Conservation (phyloP, 2,113 vertebrate species). For the Xyliphius kryptos region DNA sequence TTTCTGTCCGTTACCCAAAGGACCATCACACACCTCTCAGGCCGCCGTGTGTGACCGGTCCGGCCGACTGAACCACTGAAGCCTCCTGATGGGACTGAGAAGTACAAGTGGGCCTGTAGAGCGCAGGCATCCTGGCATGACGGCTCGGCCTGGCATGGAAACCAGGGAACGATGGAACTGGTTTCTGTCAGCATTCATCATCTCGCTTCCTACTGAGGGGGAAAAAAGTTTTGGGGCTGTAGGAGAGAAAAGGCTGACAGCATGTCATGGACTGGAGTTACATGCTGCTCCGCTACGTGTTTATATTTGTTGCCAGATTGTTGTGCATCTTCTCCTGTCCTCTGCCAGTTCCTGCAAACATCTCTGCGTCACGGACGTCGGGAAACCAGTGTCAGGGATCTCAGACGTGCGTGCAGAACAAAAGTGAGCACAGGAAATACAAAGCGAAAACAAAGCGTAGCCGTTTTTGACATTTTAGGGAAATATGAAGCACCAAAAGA, state of each 20-base stretch:
- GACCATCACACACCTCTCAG: slow-evolving; percentile 15
- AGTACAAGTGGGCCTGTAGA: slow-evolving; percentile 24
- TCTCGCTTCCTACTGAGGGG: slow-evolving; percentile 15
- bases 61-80: slow-evolving; percentile 19
- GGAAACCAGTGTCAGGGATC: slow-evolving; percentile 16
- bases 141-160: slow-evolving; percentile 15
- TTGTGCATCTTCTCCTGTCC: slow-evolving; percentile 27
- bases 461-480: background rate
- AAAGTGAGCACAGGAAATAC: background rate
- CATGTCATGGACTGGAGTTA: slow-evolving; percentile 64
- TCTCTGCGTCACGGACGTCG: slow-evolving; percentile 60
- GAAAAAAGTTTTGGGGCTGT: slow-evolving; percentile 20
- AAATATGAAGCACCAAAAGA: background rate
- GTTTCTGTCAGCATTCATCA: slow-evolving; percentile 38
- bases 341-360: slow-evolving; percentile 51
- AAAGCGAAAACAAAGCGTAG: slow-evolving; percentile 4
- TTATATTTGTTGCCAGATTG: slow-evolving; percentile 73
- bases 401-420: slow-evolving; percentile 29
- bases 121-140: slow-evolving; percentile 17
- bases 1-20: slow-evolving; percentile 18
- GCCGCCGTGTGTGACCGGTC: slow-evolving; percentile 28
- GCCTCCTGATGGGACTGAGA: slow-evolving; percentile 27
- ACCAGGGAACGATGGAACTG: slow-evolving; percentile 12
- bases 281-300: slow-evolving; percentile 58
- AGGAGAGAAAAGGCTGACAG: slow-evolving; percentile 56